These are phyloP conservation scores for Pipra filicauda DNA, from an alignment of 2,113 vertebrate genomes.

Conservation along the genomic window DNA sequence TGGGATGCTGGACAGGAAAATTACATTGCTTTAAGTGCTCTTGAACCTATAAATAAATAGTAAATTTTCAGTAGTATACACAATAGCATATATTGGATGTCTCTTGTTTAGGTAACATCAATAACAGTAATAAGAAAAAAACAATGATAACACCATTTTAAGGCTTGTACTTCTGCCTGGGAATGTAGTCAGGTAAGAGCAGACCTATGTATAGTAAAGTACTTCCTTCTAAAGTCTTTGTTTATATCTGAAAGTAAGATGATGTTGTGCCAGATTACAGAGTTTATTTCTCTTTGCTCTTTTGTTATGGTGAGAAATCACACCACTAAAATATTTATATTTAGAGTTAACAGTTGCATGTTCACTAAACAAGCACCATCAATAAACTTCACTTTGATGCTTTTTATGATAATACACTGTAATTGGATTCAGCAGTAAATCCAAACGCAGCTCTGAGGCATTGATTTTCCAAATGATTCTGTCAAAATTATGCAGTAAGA, in stretches of 20 bases:
- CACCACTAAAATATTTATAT: constrained; percentile 69
- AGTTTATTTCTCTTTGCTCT: constrained; percentile 39
- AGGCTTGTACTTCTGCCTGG: neutral
- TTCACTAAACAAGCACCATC: constrained; percentile 67
- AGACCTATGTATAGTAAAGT: neutral
- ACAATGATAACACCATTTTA: neutral
- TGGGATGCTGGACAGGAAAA: neutral
- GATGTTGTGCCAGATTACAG: constrained; percentile 13
- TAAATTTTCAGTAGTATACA: neutral
- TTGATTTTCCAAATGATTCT: constrained; percentile 67
- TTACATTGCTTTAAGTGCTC: neutral
- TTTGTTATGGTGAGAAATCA: constrained; percentile 52
- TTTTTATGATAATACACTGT: constrained; percentile 73
- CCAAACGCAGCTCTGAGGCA: constrained; percentile 69
- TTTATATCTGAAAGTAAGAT: constrained; percentile 8
- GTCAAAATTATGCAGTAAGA: constrained; percentile 69
- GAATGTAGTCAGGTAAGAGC: neutral
- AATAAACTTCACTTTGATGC: constrained; percentile 74
- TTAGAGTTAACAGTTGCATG: constrained; percentile 65
- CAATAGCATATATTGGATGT: neutral
- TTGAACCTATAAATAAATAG: neutral
- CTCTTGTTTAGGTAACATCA: neutral
- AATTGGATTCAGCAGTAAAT: constrained; percentile 76
- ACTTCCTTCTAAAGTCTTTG: neutral
- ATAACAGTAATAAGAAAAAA: neutral